Percentiles rank a stretch among this genome's conserved stretches.
Evolutionary conservation across 2,113 vertebrate species (phyloP).

Genomic region (Tapirus terrestris): DNA sequence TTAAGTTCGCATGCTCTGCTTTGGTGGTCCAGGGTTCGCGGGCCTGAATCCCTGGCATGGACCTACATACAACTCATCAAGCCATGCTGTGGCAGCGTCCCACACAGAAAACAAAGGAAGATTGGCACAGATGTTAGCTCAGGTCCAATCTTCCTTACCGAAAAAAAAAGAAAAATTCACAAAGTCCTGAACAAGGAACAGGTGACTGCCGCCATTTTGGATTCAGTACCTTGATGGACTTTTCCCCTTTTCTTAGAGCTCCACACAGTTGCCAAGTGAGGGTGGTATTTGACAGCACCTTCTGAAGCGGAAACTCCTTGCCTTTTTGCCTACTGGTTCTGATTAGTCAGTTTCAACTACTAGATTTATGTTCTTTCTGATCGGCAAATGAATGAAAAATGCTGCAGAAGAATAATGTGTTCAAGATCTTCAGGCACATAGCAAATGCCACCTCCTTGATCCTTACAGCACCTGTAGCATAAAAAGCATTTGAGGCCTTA

Average conservation of each 20-base stretch:
- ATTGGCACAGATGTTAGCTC: too few relatives aligned
- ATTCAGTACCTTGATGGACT: neutral
- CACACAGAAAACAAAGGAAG: too few relatives aligned
- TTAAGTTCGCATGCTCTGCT: too few relatives aligned
- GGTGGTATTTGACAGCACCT: neutral
- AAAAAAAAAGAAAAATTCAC: neutral
- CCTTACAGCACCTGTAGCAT: neutral
- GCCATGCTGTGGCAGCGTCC: too few relatives aligned
- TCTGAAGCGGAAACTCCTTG: neutral
- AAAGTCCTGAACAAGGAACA: neutral
- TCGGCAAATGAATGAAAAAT: neutral
- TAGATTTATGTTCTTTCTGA: constrained; percentile 3
- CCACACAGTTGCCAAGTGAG: neutral
- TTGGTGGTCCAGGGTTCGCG: too few relatives aligned
- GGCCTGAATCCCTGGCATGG: too few relatives aligned
- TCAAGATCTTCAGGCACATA: neutral
- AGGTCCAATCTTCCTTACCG: too few relatives aligned
- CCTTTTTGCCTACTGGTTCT: neutral
- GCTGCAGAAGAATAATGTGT: neutral
- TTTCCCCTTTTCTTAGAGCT: neutral
- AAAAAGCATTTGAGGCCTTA: neutral
- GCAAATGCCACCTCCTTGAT: neutral
- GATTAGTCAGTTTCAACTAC: neutral
- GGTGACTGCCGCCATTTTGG: neutral
- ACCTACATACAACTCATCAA: too few relatives aligned